phyloP scores from a whole-genome alignment of 1,140 invertebrate species.

The Bombus difficillimus region DNA sequence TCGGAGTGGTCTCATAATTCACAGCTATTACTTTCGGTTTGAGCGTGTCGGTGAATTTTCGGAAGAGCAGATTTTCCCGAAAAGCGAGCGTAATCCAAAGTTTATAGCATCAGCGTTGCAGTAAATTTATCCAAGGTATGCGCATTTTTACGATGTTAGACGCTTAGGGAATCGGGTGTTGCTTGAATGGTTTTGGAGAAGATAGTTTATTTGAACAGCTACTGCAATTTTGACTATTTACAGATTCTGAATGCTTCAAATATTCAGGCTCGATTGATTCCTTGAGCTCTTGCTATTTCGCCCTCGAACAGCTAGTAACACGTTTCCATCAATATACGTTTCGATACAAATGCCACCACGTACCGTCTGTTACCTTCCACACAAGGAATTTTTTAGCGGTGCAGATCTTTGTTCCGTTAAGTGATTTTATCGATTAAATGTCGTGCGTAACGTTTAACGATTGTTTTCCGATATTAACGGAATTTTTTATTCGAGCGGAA shows the following conservation, averaged over 20 bases:
- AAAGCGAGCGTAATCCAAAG: constrained; percentile 1
- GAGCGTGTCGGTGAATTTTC: background rate
- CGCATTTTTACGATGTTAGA: constrained; percentile 28
- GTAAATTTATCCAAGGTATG: constrained; percentile 12
- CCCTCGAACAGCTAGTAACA: constrained; percentile 3
- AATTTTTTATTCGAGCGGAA: background rate
- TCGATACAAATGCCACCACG: constrained; percentile 10
- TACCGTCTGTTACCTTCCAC: background rate
- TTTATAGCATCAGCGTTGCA: background rate
- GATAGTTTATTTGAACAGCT: constrained; percentile 22
- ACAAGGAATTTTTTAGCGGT: background rate
- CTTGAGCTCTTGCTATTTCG: constrained; percentile 21
- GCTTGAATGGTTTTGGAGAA: background rate
- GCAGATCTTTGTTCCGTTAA: constrained; percentile 17
- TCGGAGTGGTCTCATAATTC: background rate
- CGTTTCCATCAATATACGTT: constrained; percentile 14
- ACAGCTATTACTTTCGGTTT: no score
- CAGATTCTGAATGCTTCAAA: constrained; percentile 39
- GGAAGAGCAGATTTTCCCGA: background rate
- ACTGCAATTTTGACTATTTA: constrained; percentile 36
- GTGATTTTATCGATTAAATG: constrained; percentile 15
- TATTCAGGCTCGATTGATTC: constrained; percentile 45
- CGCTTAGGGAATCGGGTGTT: background rate
- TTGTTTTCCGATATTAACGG: background rate
- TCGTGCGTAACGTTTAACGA: background rate